These are phyloP conservation scores for Lumbricus terrestris DNA, from an alignment of 2,888 invertebrate species.

Conservation along the genomic window DNA sequence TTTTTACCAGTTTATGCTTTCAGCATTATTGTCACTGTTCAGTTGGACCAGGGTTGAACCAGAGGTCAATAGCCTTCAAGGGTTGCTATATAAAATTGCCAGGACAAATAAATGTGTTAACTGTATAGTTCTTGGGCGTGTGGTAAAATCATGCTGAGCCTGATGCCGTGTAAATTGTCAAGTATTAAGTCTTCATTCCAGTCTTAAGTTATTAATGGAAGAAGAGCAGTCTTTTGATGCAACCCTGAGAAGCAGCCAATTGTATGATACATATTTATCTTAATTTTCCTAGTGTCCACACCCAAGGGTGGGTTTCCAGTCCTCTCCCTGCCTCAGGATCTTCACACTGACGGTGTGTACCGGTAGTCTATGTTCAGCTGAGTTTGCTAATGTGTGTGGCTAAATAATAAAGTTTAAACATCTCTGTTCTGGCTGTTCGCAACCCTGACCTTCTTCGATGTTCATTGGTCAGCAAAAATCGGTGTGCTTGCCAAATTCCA, in stretches of 20 bases:
- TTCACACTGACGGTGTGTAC: too few species aligned
- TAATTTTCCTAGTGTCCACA: background rate
- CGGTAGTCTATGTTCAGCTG: too few species aligned
- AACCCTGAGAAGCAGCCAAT: background rate
- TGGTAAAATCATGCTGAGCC: background rate
- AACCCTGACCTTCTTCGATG: background rate
- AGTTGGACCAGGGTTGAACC: too few species aligned
- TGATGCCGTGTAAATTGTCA: too few species aligned
- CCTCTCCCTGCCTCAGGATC: background rate
- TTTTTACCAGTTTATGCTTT: background rate
- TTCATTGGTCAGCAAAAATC: too few species aligned
- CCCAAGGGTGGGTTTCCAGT: background rate
- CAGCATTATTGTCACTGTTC: background rate
- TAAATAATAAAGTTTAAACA: too few species aligned
- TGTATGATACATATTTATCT: too few species aligned
- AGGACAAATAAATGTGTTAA: too few species aligned
- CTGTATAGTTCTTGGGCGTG: background rate
- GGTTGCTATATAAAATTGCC: too few species aligned
- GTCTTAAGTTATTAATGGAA: background rate
- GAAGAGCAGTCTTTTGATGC: background rate
- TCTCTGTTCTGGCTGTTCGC: background rate
- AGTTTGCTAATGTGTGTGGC: too few species aligned
- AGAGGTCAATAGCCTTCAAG: too few species aligned
- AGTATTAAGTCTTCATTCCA: background rate
- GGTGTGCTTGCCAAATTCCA: too few species aligned